Base-by-base conservation (phyloP, 1,140 invertebrate genomes). In the Neotoxoptera formosana region DNA sequence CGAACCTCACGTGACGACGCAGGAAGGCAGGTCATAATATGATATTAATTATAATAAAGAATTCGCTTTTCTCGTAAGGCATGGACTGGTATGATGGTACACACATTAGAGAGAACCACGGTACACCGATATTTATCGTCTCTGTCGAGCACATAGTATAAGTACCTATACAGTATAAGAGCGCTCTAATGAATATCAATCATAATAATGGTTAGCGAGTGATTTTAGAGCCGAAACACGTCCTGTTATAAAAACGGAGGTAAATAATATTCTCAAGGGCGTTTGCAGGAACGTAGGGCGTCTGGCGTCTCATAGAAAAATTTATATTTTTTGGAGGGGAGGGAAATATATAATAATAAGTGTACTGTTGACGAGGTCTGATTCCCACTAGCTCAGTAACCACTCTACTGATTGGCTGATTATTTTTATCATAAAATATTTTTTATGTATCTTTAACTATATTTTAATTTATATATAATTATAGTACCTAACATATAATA, bases 1-100 rank as follows among this genome's bases (percentile, higher is more conserved):
- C n/a, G n/a, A 34, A 14, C 60, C 60, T 67, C 60, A 76, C 60
- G n/a, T 17, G 60, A 76, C 30, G 11, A 76, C 60, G n/a, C n/a
- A 76, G n/a, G 60, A 76, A 76, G 60, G 60, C 60, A 76, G 60
- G 60, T 76, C 60, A 76, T 76, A 76, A 76, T 76, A 34, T n/a
- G 30, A 76, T 76, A n/a, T 76, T 76, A 76, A 76, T 76, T 76
- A n/a, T 76, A n/a, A 76, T n/a, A n/a, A n/a, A 76, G 30, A 76
- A 76, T 76, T 34, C 14, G 14, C 17, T 76, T 30, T n/a, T 76
- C 60, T 76, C n/a, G 60, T n/a, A 17, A n/a, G 60, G 4, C 14
- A 30, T 76, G 60, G n/a, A 76, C 17, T 76, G n/a, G 60, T n/a
- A 67, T 67, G 4, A 67, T 67, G 60, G 60, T 67, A 76, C 60